phyloP scores from a whole-genome alignment of 2,113 vertebrate genomes.

The Sturnus vulgaris region DNA sequence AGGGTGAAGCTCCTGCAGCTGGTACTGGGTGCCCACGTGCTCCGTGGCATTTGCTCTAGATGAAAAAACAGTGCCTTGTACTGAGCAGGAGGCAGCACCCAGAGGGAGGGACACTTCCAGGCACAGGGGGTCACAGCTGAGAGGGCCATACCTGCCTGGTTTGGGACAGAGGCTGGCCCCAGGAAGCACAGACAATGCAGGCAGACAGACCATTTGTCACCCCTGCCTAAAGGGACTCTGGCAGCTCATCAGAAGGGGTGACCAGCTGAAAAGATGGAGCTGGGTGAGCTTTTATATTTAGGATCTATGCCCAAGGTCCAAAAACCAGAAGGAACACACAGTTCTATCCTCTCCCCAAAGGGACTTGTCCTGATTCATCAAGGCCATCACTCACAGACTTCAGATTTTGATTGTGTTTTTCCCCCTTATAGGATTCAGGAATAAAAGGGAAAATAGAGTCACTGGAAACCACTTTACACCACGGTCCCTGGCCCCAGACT shows the following conservation, averaged over 20 bases:
- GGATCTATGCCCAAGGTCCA: not conserved
- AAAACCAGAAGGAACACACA: not conserved
- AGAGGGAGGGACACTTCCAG: not conserved
- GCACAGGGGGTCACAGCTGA: too few species aligned
- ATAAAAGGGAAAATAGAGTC: not conserved
- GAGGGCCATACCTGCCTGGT: not conserved
- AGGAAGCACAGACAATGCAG: not conserved
- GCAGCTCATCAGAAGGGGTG: not conserved
- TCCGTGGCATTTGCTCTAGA: not conserved
- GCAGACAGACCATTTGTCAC: rapidly evolving
- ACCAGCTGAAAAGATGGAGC: not conserved
- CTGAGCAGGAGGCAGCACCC: not conserved
- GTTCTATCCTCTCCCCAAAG: not conserved
- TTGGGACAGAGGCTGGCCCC: not conserved
- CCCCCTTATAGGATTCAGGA: not conserved
- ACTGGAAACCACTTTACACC: not conserved
- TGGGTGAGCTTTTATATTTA: not conserved
- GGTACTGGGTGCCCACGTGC: rapidly evolving
- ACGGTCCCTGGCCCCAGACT: not conserved
- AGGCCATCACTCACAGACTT: not conserved
- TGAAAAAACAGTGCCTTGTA: rapidly evolving
- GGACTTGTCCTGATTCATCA: not conserved
- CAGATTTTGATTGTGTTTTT: not conserved
- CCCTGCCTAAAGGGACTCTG: not conserved
- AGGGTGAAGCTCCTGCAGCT: not conserved